Evolutionary conservation across 2,888 invertebrate species (phyloP).

Genomic region (Schizaphis graminum): DNA sequence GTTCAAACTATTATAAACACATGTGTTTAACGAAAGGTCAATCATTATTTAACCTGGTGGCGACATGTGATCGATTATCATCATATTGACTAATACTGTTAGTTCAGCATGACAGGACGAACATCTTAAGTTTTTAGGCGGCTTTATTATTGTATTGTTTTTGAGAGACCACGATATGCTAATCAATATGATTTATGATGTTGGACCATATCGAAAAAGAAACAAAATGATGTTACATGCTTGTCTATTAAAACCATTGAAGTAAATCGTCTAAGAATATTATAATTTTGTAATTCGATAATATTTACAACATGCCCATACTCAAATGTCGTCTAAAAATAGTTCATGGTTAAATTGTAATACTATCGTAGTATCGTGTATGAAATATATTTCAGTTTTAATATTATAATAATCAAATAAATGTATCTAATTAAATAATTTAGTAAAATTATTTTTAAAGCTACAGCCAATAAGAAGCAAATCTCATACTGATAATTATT

Average conservation of each 20-base stretch:
- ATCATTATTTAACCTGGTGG: constrained; percentile 58
- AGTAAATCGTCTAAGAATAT: constrained; percentile 5
- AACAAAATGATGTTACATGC: neutral
- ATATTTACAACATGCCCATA: neutral
- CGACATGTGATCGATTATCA: constrained; percentile 60
- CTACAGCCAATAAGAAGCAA: neutral
- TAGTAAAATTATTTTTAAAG: neutral
- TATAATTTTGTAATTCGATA: neutral
- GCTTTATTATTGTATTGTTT: constrained; percentile 61
- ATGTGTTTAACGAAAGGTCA: constrained; percentile 40
- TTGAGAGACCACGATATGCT: constrained; percentile 32
- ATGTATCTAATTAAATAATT: neutral
- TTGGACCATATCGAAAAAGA: constrained; percentile 36
- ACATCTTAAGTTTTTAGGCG: constrained; percentile 54
- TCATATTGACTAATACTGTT: constrained; percentile 43
- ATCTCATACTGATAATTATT: neutral
- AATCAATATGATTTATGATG: constrained; percentile 63
- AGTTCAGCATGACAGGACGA: constrained; percentile 40
- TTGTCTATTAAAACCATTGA: constrained; percentile 36
- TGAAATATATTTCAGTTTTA: neutral
- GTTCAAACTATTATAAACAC: neutral
- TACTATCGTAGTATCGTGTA: neutral
- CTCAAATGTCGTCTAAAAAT: neutral
- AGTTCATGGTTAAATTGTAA: neutral
- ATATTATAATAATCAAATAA: neutral